These are phyloP conservation scores for Schizothorax lantsangensis DNA, from an alignment of 2,797 vertebrate genomes.

Conservation along the genomic window DNA sequence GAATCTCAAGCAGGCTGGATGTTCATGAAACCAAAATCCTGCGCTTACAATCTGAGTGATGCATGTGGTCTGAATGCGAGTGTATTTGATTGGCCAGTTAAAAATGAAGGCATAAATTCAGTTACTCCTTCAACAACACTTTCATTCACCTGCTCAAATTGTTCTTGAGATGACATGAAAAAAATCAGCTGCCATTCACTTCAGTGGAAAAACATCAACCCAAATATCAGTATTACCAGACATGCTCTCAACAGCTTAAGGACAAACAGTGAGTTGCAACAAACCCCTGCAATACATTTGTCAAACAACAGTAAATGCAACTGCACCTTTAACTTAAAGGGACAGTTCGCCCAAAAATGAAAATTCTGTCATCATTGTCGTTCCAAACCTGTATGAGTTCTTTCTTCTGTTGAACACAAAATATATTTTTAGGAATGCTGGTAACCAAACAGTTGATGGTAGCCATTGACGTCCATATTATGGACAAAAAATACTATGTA, in stretches of 20 bases:
- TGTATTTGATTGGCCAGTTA: constrained; percentile 26
- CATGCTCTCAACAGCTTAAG: not conserved
- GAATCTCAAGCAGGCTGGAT: not conserved
- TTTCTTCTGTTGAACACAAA: not conserved
- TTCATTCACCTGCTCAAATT: not conserved
- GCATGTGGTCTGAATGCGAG: not conserved
- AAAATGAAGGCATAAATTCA: not conserved
- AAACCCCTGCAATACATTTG: not conserved
- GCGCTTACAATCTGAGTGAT: not conserved
- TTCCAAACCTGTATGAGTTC: not conserved
- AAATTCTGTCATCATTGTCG: not conserved
- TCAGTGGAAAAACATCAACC: not conserved
- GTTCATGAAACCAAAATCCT: not conserved
- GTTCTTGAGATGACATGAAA: not conserved
- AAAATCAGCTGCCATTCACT: constrained; percentile 20
- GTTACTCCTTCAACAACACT: not conserved
- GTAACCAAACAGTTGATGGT: not conserved
- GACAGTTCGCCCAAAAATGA: not conserved
- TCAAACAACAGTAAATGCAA: not conserved
- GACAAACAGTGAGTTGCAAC: not conserved
- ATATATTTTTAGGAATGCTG: not conserved
- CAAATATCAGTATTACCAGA: not conserved
- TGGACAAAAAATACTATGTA: not conserved
- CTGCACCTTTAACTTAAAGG: not conserved
- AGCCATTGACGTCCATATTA: not conserved